These are phyloP conservation scores for Trematomus loennbergii DNA, from an alignment of 2,113 vertebrate genomes.

Conservation along the genomic window DNA sequence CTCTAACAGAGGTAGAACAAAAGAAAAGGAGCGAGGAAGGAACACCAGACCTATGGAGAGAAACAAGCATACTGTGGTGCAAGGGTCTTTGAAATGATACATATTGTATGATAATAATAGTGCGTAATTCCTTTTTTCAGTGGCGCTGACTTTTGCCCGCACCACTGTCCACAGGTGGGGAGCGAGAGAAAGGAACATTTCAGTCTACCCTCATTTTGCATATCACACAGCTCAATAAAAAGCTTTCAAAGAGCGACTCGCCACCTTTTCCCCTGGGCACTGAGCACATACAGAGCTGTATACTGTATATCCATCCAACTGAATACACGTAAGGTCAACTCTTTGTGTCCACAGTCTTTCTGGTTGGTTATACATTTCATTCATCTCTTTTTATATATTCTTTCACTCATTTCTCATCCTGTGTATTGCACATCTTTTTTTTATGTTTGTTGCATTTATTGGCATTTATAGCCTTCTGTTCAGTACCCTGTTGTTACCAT, in stretches of 20 bases:
- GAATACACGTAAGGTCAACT: background rate
- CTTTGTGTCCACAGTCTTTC: background rate
- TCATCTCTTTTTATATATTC: background rate
- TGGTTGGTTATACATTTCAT: background rate
- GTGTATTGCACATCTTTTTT: background rate
- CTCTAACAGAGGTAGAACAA: constrained; percentile 78
- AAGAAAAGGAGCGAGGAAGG: constrained; percentile 55
- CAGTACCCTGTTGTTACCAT: background rate
- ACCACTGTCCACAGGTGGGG: constrained; percentile 55
- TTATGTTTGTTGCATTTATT: background rate
- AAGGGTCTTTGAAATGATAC: constrained; percentile 60
- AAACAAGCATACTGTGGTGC: constrained; percentile 56
- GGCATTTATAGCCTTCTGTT: background rate
- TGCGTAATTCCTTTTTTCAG: constrained; percentile 48
- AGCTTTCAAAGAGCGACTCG: constrained; percentile 17
- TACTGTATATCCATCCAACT: constrained; percentile 9
- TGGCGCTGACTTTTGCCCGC: constrained; percentile 34
- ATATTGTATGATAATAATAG: constrained; percentile 58
- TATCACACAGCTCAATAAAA: constrained; percentile 12
- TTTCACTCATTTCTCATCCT: background rate
- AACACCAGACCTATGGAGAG: constrained; percentile 33
- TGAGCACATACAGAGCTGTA: background rate
- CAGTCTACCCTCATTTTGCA: constrained; percentile 18
- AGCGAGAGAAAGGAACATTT: constrained; percentile 18
- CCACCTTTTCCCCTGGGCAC: background rate